These are phyloP conservation scores for Melanerpes aurifrons DNA, from an alignment of 2,113 vertebrate genomes.

Conservation along the genomic window DNA sequence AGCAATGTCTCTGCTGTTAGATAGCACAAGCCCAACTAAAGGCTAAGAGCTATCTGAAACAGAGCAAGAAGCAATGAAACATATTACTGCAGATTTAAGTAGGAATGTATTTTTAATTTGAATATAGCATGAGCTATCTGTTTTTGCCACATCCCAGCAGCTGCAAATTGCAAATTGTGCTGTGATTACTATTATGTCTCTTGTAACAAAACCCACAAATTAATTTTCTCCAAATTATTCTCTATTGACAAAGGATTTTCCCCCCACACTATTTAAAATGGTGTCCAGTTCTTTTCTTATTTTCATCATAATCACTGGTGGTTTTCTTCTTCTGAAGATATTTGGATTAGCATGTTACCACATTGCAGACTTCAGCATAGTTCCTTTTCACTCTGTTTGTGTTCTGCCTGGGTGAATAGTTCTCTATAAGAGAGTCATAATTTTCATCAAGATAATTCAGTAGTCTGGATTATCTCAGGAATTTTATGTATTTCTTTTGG, in stretches of 20 bases:
- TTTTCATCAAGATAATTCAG: neutral
- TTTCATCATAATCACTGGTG: neutral
- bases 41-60: neutral
- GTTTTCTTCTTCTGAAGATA: neutral
- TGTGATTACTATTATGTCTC: neutral
- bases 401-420: neutral
- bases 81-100: neutral
- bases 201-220: neutral
- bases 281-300: neutral
- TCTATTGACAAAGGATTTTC: neutral
- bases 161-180: neutral
- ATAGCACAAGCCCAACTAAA: neutral
- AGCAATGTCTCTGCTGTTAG: neutral
- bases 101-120: neutral
- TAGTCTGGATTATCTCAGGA: neutral
- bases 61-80: neutral
- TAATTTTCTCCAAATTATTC: neutral
- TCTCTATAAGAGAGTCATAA: neutral
- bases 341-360: neutral
- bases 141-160: neutral
- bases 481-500: neutral
- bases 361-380: neutral
- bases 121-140: neutral
- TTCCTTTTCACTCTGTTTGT: neutral
- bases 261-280: neutral